phyloP scores from a whole-genome alignment of 2,888 invertebrate species.

The Vesta saturnalis region DNA sequence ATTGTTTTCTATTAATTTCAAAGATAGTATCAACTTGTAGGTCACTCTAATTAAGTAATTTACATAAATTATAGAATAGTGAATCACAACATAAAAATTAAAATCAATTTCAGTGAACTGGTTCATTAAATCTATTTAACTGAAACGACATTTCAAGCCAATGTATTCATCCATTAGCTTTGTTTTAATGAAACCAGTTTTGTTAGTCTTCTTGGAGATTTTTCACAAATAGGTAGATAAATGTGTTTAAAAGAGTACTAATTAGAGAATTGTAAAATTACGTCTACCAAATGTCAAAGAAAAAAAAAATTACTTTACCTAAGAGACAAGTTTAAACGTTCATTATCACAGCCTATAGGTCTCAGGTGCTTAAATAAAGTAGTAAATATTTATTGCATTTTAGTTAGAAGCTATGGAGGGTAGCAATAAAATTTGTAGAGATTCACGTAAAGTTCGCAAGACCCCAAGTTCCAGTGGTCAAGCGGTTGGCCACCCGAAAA shows the following conservation, averaged over 20 bases:
- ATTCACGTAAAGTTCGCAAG: conserved; percentile 31
- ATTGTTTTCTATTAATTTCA: too few relatives aligned
- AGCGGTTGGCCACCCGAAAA: conserved; percentile 35
- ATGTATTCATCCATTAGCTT: too few relatives aligned
- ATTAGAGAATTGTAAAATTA: not conserved
- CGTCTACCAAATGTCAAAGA: not conserved
- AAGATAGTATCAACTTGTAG: too few relatives aligned
- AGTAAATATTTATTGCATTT: conserved; percentile 34
- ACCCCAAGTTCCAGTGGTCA: conserved; percentile 36
- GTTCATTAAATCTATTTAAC: not conserved
- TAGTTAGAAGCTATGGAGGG: conserved; percentile 17
- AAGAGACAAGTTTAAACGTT: not conserved
- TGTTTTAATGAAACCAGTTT: not conserved
- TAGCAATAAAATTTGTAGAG: conserved; percentile 32
- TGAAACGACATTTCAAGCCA: not conserved
- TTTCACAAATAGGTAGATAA: not conserved
- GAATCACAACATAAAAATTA: not conserved
- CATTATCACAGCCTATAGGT: conserved; percentile 14
- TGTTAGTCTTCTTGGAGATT: not conserved
- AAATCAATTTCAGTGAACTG: not conserved
- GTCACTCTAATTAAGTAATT: not conserved
- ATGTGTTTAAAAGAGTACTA: not conserved
- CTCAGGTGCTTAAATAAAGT: conserved; percentile 35
- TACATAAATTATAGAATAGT: not conserved
- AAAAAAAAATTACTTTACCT: not conserved